These are phyloP conservation scores for Ptychodera flava DNA, from an alignment of 35 echinoderm and acorn worm genomes.

Conservation along the genomic window DNA sequence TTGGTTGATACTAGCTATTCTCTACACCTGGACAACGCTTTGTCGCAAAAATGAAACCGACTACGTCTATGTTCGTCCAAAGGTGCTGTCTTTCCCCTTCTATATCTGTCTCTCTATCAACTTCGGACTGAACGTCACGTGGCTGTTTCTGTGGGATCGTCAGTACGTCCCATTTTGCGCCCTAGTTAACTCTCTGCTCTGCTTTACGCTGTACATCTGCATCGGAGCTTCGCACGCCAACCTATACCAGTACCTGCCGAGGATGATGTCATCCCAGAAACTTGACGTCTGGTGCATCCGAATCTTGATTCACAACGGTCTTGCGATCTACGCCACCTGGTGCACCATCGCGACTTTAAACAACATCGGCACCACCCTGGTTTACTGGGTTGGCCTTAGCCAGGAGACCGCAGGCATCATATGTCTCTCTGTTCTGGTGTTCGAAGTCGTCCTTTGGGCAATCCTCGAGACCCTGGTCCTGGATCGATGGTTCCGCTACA, in stretches of 20 bases:
- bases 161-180: neutral
- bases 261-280: neutral
- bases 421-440: conserved; percentile 2
- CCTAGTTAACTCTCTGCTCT: neutral
- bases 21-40: neutral
- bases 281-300: conserved; percentile 11
- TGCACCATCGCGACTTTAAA: conserved; percentile 11
- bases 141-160: neutral
- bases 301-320: conserved; percentile 42
- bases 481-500: conserved; percentile 23
- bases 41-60: neutral
- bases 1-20: neutral
- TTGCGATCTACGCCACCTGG: conserved; percentile 33
- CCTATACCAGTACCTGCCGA: neutral
- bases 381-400: neutral
- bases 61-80: neutral
- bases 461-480: conserved; percentile 12
- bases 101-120: neutral
- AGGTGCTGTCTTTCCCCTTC: neutral
- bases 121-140: neutral
- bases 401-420: conserved; percentile 9
- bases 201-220: neutral
- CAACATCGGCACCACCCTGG: conserved; percentile 14
- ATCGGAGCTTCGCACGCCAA: neutral
- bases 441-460: conserved; percentile 21